Evolutionary conservation across 2,888 invertebrate species (phyloP).

Genomic region (Clanis bilineata): DNA sequence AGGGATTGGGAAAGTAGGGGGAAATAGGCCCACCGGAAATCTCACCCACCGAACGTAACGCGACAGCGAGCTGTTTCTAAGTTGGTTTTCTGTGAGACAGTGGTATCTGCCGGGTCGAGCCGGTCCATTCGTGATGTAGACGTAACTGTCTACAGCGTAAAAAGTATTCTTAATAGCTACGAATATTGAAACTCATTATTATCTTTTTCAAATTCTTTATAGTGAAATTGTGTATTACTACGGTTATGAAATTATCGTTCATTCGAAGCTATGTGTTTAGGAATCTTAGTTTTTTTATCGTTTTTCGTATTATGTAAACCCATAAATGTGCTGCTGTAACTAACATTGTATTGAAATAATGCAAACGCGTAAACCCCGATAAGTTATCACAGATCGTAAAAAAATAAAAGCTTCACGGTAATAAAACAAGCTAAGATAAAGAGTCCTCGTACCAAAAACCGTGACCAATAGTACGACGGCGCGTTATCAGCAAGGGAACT

Average conservation of each 20-base stretch:
- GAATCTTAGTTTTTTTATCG: neutral
- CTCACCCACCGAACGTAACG: no score
- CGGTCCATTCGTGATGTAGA: no score
- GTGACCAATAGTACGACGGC: constrained; percentile 66
- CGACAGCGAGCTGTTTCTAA: no score
- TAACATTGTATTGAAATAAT: constrained; percentile 13
- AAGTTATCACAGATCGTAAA: constrained; percentile 57
- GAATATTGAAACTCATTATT: no score
- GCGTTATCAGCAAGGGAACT: constrained; percentile 61
- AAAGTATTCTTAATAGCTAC: no score
- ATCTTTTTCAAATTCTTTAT: no score
- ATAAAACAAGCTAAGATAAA: constrained; percentile 63
- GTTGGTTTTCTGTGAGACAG: no score
- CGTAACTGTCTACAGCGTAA: no score
- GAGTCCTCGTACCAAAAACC: constrained; percentile 69
- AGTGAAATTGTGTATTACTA: no score
- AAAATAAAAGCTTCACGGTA: constrained; percentile 57
- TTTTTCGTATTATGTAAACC: constrained; percentile 14
- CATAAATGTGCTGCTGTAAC: neutral
- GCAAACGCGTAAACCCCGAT: constrained; percentile 35
- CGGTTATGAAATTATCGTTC: neutral
- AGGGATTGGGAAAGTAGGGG: no score
- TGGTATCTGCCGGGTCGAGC: no score
- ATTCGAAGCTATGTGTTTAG: neutral
- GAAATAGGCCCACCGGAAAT: no score